Conservation (phyloP, 2,888 invertebrate species). For the Harpalus rufipes region DNA sequence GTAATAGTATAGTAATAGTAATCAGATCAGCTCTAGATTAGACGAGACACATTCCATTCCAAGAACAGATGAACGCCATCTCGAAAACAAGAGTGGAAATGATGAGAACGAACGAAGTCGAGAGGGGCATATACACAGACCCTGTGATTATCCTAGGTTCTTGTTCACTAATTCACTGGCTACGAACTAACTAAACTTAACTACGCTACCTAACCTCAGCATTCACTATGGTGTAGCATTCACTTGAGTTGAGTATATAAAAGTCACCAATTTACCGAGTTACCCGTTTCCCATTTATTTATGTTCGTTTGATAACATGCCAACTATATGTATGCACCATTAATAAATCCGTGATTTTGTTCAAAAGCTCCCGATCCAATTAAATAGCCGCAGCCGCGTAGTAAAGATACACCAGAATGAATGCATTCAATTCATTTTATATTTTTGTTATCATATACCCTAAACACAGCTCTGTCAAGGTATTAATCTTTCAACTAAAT, state of each 20-base stretch:
- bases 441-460: conserved; percentile 67
- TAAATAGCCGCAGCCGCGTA: not conserved
- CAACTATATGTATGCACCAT: conserved; percentile 30
- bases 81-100: conserved; percentile 59
- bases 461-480: conserved; percentile 67
- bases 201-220: conserved; percentile 60
- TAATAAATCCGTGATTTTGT: conserved; percentile 44
- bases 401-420: conserved; percentile 65
- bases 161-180: conserved; percentile 66
- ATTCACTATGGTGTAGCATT: conserved; percentile 66
- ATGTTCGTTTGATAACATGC: conserved; percentile 18
- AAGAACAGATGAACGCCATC: conserved; percentile 1
- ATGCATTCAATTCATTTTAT: conserved; percentile 69
- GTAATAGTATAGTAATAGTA: conserved; percentile 36
- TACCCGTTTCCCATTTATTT: conserved; percentile 25
- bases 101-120: conserved; percentile 62
- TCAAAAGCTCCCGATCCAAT: conserved; percentile 22
- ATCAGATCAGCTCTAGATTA: conserved; percentile 37
- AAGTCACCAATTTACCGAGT: conserved; percentile 47
- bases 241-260: conserved; percentile 21
- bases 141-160: conserved; percentile 67
- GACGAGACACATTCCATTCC: conserved; percentile 9
- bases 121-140: conserved; percentile 67
- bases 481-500: conserved; percentile 66
- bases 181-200: conserved; percentile 59